Evolutionary conservation across 2,888 invertebrate genomes (phyloP).

Genomic region (Mechanitis messenoides): DNA sequence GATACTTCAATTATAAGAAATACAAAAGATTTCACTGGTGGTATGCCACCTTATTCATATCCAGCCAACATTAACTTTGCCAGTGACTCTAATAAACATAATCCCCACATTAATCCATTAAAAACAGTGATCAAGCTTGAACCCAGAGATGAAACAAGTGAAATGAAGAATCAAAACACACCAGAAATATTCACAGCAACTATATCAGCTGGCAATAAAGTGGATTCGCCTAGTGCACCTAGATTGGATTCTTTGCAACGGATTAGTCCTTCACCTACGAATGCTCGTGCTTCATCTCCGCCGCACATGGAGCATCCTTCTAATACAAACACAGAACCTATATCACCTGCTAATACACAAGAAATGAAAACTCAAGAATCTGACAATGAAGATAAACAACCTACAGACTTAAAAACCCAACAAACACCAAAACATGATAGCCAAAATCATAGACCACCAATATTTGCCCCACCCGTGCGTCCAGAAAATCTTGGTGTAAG

Average conservation of each 20-base stretch:
- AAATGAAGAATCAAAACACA: slow-evolving; percentile 67
- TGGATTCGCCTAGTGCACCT: slow-evolving; percentile 64
- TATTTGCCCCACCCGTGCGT: slow-evolving; percentile 58
- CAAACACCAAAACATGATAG: slow-evolving; percentile 54
- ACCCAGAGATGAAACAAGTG: slow-evolving; percentile 67
- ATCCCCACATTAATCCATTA: slow-evolving; percentile 63
- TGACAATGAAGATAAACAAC: slow-evolving; percentile 65
- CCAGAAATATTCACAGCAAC: slow-evolving; percentile 73
- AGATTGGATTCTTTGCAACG: slow-evolving; percentile 62
- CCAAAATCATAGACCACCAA: slow-evolving; percentile 51
- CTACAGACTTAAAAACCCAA: slow-evolving; percentile 67
- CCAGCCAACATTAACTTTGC: slow-evolving; percentile 59
- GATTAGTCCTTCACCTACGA: slow-evolving; percentile 68
- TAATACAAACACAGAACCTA: slow-evolving; percentile 61
- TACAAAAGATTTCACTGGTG: slow-evolving; percentile 61
- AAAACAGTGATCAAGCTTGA: slow-evolving; percentile 73
- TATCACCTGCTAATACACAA: slow-evolving; percentile 66
- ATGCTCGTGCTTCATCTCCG: slow-evolving; percentile 58
- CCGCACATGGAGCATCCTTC: slow-evolving; percentile 66
- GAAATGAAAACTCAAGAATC: slow-evolving; percentile 58
- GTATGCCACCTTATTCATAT: slow-evolving; percentile 63
- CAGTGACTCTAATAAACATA: slow-evolving; percentile 65
- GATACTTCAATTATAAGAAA: slow-evolving; percentile 65
- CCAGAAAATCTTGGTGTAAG: slow-evolving; percentile 64
- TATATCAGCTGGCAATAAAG: slow-evolving; percentile 61